Evolutionary conservation across 2,797 vertebrate species (phyloP).

Genomic region (Catostomus latipinnis): DNA sequence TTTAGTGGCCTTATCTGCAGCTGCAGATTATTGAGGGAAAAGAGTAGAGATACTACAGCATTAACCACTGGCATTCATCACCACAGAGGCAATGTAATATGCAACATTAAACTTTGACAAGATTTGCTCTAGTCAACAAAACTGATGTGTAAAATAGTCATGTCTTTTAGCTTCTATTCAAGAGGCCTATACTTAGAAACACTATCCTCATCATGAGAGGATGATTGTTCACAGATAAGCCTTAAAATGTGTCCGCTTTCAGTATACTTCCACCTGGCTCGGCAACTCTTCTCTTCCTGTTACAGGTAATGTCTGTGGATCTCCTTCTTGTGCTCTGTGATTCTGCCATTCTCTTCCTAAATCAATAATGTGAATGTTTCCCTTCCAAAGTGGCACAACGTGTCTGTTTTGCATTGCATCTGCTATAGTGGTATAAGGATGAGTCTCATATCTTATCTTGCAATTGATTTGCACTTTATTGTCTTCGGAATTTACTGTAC

Average conservation of each 20-base stretch:
- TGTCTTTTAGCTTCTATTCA: slow-evolving; percentile 28
- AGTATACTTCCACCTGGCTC: slow-evolving; percentile 52
- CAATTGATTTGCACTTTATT: slow-evolving; percentile 54
- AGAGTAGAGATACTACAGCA: slow-evolving; percentile 28
- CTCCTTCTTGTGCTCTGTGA: slow-evolving; percentile 45
- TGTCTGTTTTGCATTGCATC: slow-evolving; percentile 26
- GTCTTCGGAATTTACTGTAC: slow-evolving; percentile 44
- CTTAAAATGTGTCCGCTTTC: slow-evolving; percentile 71
- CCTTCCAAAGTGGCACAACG: slow-evolving; percentile 38
- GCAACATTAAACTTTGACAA: slow-evolving; percentile 42
- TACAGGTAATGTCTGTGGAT: slow-evolving; percentile 21
- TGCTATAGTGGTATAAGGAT: slow-evolving; percentile 11
- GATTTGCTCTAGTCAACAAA: slow-evolving; percentile 26
- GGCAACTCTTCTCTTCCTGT: slow-evolving; percentile 20
- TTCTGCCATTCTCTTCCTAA: slow-evolving; percentile 48
- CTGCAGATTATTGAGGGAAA: background rate
- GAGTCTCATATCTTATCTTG: slow-evolving; percentile 5
- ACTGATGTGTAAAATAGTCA: slow-evolving; percentile 26
- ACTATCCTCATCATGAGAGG: slow-evolving; percentile 38
- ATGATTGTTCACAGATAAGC: slow-evolving; percentile 79
- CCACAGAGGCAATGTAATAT: slow-evolving; percentile 43
- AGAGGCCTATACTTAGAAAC: slow-evolving; percentile 42
- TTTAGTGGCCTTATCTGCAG: background rate
- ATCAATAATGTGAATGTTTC: slow-evolving; percentile 54
- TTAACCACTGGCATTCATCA: slow-evolving; percentile 29